Percentiles rank a stretch among this genome's conserved stretches.
phyloP scores from a whole-genome alignment of 2,888 invertebrate genomes.

The Sussaba pulchella region DNA sequence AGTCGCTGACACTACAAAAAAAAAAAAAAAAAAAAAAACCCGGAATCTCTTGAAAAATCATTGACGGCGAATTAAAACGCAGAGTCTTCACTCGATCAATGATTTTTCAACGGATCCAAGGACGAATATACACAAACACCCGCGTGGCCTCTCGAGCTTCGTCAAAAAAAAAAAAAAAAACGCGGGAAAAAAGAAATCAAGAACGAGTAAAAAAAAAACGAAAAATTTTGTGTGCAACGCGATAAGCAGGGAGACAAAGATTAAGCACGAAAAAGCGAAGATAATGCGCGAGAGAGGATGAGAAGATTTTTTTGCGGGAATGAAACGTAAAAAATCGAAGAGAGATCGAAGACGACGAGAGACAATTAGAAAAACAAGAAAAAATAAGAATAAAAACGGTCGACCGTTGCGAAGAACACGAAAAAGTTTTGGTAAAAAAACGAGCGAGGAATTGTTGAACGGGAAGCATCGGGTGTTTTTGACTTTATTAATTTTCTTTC shows the following conservation, averaged over 20 bases:
- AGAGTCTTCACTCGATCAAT: conserved; percentile 9
- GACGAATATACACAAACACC: too few relatives aligned
- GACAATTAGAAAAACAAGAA: conserved; percentile 35
- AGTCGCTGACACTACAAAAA: conserved; percentile 49
- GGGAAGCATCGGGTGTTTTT: conserved; percentile 75
- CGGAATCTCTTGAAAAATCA: conserved; percentile 15
- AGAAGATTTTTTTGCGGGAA: conserved; percentile 27
- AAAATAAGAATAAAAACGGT: conserved; percentile 39
- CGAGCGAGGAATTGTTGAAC: conserved; percentile 50
- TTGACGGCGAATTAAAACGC: background rate
- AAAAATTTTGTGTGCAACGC: conserved; percentile 15
- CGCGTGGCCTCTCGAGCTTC: background rate
- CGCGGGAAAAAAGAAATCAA: too few relatives aligned
- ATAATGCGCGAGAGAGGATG: conserved; percentile 21
- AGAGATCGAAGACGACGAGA: conserved; percentile 43
- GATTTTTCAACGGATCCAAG: conserved; percentile 28
- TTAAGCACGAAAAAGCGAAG: conserved; percentile 26
- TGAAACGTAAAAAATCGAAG: conserved; percentile 9
- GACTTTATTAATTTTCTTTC: conserved; percentile 82
- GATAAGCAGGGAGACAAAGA: conserved; percentile 11
- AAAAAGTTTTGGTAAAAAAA: background rate
- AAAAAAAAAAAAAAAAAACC: too few relatives aligned
- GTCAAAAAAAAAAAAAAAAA: conserved; percentile 13
- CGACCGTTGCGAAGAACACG: conserved; percentile 32
- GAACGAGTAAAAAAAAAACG: too few relatives aligned